Evolutionary conservation across 2,113 vertebrate species (phyloP).

Genomic region (Genyomyrus donnyi): DNA sequence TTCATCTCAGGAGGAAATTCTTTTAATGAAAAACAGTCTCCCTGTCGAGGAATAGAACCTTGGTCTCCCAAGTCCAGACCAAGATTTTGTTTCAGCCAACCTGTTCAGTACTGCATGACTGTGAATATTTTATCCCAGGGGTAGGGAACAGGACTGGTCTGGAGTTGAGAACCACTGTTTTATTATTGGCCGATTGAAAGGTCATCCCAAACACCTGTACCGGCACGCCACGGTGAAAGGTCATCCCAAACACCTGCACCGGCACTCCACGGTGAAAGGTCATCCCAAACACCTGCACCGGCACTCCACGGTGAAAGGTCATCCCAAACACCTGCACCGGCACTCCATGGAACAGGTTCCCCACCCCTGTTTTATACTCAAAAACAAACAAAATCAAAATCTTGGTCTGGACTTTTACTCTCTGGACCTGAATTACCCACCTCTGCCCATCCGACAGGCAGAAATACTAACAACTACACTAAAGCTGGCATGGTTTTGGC

Average conservation of each 20-base stretch:
- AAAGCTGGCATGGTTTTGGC: not conserved
- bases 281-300: no score
- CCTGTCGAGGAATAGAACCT: not conserved
- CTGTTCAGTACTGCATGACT: not conserved
- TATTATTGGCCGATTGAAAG: not conserved
- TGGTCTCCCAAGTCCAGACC: not conserved
- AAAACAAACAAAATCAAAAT: not conserved
- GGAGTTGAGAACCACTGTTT: no score
- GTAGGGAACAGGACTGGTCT: no score
- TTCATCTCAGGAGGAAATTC: not conserved
- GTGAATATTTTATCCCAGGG: not conserved
- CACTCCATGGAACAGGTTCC: no score
- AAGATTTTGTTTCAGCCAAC: not conserved
- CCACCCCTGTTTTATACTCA: not conserved
- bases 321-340: no score
- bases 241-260: no score
- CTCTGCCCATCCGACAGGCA: not conserved
- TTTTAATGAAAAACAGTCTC: not conserved
- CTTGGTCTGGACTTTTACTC: not conserved
- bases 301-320: no score
- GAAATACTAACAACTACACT: not conserved
- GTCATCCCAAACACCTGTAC: no score
- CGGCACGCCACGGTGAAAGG: not conserved
- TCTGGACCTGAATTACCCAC: not conserved
- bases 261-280: not conserved